Conservation (phyloP, 2,113 vertebrate genomes). For the Cryptotis parvus region DNA sequence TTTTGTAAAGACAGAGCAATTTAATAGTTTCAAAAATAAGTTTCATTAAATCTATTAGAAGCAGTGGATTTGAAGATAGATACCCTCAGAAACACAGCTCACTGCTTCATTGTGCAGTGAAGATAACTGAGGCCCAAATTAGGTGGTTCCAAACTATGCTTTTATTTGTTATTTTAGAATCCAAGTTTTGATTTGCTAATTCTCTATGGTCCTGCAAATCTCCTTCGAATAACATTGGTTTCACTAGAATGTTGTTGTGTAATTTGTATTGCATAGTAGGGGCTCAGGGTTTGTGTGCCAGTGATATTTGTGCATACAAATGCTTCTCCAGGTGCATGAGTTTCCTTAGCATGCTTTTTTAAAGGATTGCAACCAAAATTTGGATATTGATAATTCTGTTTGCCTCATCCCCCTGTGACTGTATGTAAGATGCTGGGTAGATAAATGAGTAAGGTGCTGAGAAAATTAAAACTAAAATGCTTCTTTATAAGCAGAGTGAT, state of each 20-base stretch:
- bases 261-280: not conserved
- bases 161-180: constrained; percentile 51
- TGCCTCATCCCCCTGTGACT: not conserved
- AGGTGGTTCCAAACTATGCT: not conserved
- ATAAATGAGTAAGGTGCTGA: not conserved
- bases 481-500: not conserved
- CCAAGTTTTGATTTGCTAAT: constrained; percentile 21
- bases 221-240: not conserved
- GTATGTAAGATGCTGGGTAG: not conserved
- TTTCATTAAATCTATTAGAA: not conserved
- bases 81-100: not conserved
- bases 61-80: constrained; percentile 5
- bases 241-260: constrained; percentile 30
- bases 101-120: not conserved
- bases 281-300: not conserved
- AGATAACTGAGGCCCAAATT: constrained; percentile 22
- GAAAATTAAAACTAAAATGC: not conserved
- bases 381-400: constrained; percentile 20
- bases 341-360: not conserved
- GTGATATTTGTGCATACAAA: not conserved
- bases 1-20: not conserved
- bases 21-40: not conserved
- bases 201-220: not conserved
- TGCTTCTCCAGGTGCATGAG: not conserved
- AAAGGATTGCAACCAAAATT: constrained; percentile 40